These are phyloP conservation scores for Rhizomys pruinosus DNA, from an alignment of 2,113 vertebrate species.

Conservation along the genomic window DNA sequence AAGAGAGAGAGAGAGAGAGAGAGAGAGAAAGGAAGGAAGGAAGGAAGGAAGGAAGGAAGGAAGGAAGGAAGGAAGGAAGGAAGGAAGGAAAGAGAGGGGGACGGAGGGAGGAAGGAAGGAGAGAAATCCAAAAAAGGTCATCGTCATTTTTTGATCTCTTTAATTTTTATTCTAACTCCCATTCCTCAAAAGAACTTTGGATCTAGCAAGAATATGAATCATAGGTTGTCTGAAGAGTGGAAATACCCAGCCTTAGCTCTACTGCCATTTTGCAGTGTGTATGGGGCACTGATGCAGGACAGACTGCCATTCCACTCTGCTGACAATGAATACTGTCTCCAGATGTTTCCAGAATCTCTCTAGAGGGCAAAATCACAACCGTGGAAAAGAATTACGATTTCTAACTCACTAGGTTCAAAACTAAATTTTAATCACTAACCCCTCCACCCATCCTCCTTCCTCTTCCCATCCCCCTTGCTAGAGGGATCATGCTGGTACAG, in stretches of 20 bases:
- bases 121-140: background rate
- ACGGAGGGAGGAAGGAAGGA: background rate
- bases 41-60: no score
- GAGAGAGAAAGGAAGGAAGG: no score
- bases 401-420: rapidly evolving
- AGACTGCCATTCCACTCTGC: background rate
- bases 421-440: rapidly evolving
- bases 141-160: background rate
- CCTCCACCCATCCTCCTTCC: no score
- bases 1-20: no score
- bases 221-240: rapidly evolving
- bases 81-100: background rate
- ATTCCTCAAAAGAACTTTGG: background rate
- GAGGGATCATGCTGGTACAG: no score
- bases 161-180: background rate
- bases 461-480: rapidly evolving
- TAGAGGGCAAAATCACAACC: rapidly evolving
- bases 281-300: rapidly evolving
- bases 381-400: rapidly evolving
- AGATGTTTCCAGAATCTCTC: background rate
- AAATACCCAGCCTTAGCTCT: rapidly evolving
- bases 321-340: rapidly evolving
- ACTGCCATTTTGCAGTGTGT: rapidly evolving
- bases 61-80: no score
- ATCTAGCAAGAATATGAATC: background rate